phyloP scores from a whole-genome alignment of 2,113 vertebrate genomes.

The Oreochromis aureus region DNA sequence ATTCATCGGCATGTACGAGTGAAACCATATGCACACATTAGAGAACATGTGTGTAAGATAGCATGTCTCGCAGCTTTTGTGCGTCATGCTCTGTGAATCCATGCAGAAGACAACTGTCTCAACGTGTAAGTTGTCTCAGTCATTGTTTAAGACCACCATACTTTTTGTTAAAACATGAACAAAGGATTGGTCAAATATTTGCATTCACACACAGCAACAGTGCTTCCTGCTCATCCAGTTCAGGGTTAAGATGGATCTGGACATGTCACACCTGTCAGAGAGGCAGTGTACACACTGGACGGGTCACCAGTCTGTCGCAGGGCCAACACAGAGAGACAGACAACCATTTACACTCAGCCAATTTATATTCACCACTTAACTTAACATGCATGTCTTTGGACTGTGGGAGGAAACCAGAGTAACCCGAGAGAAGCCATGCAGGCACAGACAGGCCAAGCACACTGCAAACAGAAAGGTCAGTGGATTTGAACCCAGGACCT shows the following conservation, averaged over 20 bases:
- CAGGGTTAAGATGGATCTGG: neutral
- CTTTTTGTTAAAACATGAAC: neutral
- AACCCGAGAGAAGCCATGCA: neutral
- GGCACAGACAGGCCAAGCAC: neutral
- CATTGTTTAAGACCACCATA: neutral
- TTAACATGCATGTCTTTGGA: neutral
- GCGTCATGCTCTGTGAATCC: neutral
- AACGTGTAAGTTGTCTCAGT: neutral
- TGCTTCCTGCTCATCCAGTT: neutral
- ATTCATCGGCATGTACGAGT: neutral
- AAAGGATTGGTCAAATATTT: neutral
- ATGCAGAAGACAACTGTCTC: neutral
- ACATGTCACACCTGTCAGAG: too few species aligned
- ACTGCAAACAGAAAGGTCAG: too few species aligned
- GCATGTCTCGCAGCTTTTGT: neutral
- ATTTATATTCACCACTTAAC: neutral
- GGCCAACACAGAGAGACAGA: neutral
- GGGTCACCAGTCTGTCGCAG: neutral
- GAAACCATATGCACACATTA: neutral
- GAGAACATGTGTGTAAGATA: neutral
- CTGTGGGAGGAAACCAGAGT: neutral
- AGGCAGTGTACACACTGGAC: too few species aligned
- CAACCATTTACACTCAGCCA: neutral
- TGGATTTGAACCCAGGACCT: neutral
- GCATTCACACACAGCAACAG: neutral